Conservation (phyloP, 2,888 invertebrate species). For the Heteromyza rotundicornis region DNA sequence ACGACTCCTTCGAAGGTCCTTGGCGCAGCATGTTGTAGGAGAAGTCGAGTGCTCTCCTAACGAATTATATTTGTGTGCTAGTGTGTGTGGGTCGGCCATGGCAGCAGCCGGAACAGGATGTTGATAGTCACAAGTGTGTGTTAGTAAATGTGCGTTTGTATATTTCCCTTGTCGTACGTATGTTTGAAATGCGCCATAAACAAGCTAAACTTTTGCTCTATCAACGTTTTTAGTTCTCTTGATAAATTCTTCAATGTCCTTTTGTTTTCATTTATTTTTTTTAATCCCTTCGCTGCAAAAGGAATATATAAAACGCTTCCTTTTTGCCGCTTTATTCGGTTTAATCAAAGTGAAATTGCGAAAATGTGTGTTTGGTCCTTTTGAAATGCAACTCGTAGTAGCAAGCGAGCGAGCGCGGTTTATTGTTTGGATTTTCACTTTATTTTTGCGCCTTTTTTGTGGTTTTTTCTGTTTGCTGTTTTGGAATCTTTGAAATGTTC, state of each 20-base stretch:
- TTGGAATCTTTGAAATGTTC: background rate
- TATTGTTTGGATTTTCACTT: background rate
- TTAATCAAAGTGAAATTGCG: background rate
- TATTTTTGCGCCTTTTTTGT: background rate
- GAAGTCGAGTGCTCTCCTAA: background rate
- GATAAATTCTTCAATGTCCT: background rate
- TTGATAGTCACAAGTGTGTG: background rate
- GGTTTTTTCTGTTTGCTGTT: background rate
- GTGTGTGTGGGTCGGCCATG: background rate
- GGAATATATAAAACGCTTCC: background rate
- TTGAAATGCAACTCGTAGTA: background rate
- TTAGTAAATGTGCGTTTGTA: background rate
- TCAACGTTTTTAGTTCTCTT: background rate
- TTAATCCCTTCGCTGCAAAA: no score
- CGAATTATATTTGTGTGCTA: background rate
- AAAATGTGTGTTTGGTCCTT: background rate
- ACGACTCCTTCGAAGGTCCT: constrained; percentile 22
- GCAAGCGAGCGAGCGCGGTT: background rate
- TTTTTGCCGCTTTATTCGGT: background rate
- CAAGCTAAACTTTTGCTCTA: constrained; percentile 8
- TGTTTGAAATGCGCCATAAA: background rate
- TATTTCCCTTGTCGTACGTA: background rate
- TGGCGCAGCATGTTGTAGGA: background rate
- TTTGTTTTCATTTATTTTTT: background rate
- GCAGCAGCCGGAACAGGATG: background rate